These are phyloP conservation scores for Diachrysia chrysitis DNA, from an alignment of 2,888 invertebrate species.

Conservation along the genomic window DNA sequence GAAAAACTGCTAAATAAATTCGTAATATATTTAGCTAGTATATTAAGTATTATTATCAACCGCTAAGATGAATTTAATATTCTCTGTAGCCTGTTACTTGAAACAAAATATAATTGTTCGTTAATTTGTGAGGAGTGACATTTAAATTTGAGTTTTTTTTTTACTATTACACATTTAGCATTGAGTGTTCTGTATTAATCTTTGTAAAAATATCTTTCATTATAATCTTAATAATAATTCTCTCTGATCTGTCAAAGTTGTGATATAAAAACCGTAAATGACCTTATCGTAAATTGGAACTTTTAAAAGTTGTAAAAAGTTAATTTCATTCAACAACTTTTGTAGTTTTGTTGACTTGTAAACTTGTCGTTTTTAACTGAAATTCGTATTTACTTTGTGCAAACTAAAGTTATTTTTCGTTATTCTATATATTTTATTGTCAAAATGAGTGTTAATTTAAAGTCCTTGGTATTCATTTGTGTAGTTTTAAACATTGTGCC, in stretches of 20 bases:
- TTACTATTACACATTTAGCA: too few relatives aligned
- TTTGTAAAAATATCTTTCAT: too few relatives aligned
- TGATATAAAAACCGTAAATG: neutral
- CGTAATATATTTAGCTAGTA: too few relatives aligned
- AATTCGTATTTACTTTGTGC: neutral
- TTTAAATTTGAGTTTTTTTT: too few relatives aligned
- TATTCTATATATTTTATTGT: neutral
- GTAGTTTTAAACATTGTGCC: conserved; percentile 60
- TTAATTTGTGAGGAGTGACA: too few relatives aligned
- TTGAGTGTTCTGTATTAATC: too few relatives aligned
- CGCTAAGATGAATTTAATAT: too few relatives aligned
- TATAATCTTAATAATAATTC: too few relatives aligned
- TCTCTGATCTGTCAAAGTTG: neutral
- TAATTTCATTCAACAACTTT: neutral
- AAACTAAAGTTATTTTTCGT: neutral
- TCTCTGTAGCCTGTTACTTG: too few relatives aligned
- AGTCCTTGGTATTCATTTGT: conserved; percentile 49
- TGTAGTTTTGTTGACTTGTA: conserved; percentile 1
- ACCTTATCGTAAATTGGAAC: neutral
- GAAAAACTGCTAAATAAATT: too few relatives aligned
- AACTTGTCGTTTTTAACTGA: neutral
- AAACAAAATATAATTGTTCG: too few relatives aligned
- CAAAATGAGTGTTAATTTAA: conserved; percentile 42
- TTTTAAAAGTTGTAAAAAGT: neutral
- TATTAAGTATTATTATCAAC: too few relatives aligned